Evolutionary conservation across 2,888 invertebrate genomes (phyloP).

Genomic region (Ichneumoninae sp.): DNA sequence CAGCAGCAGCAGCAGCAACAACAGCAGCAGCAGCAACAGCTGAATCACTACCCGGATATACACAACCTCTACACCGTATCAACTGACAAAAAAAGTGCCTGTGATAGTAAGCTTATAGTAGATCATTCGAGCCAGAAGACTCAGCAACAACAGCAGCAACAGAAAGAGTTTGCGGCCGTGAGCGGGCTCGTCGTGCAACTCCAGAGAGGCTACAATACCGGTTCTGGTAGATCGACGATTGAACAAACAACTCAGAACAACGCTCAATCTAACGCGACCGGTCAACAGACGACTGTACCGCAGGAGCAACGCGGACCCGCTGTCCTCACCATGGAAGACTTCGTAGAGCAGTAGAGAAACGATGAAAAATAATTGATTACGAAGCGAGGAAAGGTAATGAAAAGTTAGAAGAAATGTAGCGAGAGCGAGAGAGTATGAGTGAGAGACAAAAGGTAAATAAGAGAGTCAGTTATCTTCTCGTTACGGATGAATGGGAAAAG

Average conservation of each 20-base stretch:
- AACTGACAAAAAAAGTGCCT: slow-evolving; percentile 85
- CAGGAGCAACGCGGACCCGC: slow-evolving; percentile 72
- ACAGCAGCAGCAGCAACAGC: slow-evolving; percentile 71
- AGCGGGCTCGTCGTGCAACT: slow-evolving; percentile 82
- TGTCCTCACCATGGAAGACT: slow-evolving; percentile 81
- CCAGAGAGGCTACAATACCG: slow-evolving; percentile 80
- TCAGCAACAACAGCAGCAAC: slow-evolving; percentile 76
- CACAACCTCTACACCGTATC: slow-evolving; percentile 83
- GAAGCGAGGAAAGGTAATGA: slow-evolving; percentile 16
- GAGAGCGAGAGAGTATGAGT: slow-evolving; percentile 37
- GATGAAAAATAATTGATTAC: slow-evolving; percentile 15
- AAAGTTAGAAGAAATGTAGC: slow-evolving; percentile 14
- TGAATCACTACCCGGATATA: slow-evolving; percentile 83
- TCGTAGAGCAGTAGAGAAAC: slow-evolving; percentile 81
- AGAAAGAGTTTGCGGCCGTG: slow-evolving; percentile 75
- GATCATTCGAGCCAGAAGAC: slow-evolving; percentile 84
- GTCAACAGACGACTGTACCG: slow-evolving; percentile 70
- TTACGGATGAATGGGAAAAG: slow-evolving; percentile 39
- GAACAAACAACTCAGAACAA: slow-evolving; percentile 67
- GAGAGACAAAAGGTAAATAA: slow-evolving; percentile 38
- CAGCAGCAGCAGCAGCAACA: slow-evolving; percentile 68
- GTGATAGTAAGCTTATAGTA: slow-evolving; percentile 85
- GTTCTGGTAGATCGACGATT: slow-evolving; percentile 63
- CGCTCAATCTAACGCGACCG: slow-evolving; percentile 63
- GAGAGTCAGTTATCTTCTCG: slow-evolving; percentile 55